Base-by-base conservation (phyloP, 1,140 invertebrate species). In the Limonius californicus region DNA sequence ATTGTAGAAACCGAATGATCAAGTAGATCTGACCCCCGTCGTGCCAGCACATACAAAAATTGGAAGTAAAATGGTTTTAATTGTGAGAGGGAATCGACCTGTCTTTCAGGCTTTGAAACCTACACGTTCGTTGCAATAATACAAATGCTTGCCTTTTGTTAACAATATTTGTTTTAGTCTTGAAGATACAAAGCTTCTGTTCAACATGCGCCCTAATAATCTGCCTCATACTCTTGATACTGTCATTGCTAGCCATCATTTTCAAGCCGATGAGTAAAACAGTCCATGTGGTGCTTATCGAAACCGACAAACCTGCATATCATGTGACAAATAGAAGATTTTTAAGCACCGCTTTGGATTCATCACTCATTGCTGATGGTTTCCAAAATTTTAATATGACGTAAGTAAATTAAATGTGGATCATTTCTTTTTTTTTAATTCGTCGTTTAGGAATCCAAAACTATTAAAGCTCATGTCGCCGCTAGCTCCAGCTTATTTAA, bases 401-500 rank as follows among this genome's bases (percentile, higher is more conserved):
- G 71, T 74, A 69, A 58, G 27, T 55, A 59, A 6, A 57, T 15
- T 2, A 18, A 39, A 20, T 1, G 2, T 30, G 6, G 11, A 54
- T 16, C 19, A 53, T 60, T 32, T 14, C 2, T 35, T 7, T 53
- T 12, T 55, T n/a, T 32, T 7, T 0, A 27, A 12, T 42, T 19
- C 9, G 23, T 42, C n/a, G 16, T 19, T 12, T 67, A 70, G 73
- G 9, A 76, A 78, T 47, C 57, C 57, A 11, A 79, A 74, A 70
- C 78, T 88, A 62, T 66, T 79, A 16, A 79, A 81, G 64, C 73
- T 88, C 63, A 81, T 83, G 1, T 67, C 68, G 57, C 75, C 81
- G 16, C 71, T 89, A 32, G 76, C 80, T 32, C 85, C 86, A 4
- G 83, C 83, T 21, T 83, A 83, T 64, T 72, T 88, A 1, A 79